Evolutionary conservation across 1,140 invertebrate species (phyloP).

Genomic region (Pinna nobilis): DNA sequence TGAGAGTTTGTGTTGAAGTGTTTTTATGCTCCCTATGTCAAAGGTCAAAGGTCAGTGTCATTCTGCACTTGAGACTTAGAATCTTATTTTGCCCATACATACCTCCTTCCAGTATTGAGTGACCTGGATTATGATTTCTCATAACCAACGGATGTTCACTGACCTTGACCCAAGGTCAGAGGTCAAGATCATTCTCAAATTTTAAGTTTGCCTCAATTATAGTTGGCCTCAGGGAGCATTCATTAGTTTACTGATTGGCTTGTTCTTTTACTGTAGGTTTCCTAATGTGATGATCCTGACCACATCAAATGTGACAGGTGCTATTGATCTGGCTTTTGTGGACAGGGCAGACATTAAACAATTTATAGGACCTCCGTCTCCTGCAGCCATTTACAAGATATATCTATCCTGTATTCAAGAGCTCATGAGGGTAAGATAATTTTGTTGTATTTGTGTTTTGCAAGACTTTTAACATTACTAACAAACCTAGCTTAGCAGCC

Average conservation of each 20-base stretch:
- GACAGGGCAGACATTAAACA: conserved; percentile 97
- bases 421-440: conserved; percentile 83
- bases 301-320: conserved; percentile 95
- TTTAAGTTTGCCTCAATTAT: too few species aligned
- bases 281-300: conserved; percentile 95
- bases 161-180: too few species aligned
- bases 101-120: too few species aligned
- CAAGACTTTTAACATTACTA: neutral
- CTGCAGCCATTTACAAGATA: conserved; percentile 87
- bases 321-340: conserved; percentile 96
- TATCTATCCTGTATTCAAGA: conserved; percentile 86
- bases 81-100: too few species aligned
- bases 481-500: neutral
- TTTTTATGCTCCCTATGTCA: neutral
- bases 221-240: too few species aligned
- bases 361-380: conserved; percentile 89
- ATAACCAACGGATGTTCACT: too few species aligned
- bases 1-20: neutral
- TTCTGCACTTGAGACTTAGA: too few species aligned
- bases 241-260: too few species aligned
- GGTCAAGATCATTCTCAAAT: too few species aligned
- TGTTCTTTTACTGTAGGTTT: conserved; percentile 76
- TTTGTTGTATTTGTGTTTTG: too few species aligned
- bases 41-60: neutral
- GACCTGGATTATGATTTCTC: too few species aligned